These are phyloP conservation scores for Heteronetta atricapilla DNA, from an alignment of 2,113 vertebrate genomes.

Conservation along the genomic window DNA sequence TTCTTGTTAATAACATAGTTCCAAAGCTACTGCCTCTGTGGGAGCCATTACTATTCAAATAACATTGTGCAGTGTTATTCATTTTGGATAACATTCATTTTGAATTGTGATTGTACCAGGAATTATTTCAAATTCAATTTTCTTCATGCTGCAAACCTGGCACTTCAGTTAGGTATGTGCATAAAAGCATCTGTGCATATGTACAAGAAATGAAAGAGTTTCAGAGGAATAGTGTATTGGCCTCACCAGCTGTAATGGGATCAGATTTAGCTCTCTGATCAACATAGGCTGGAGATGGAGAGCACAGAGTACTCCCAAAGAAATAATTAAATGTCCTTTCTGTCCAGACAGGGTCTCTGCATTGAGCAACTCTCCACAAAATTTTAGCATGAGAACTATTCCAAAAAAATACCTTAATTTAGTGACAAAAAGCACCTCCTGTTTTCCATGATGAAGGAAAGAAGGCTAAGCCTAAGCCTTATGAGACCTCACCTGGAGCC, in stretches of 20 bases:
- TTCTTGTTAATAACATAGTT: conserved; percentile 31
- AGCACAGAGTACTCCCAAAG: neutral
- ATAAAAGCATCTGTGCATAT: neutral
- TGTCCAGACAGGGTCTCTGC: neutral
- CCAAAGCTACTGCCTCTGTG: conserved; percentile 28
- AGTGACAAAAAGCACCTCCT: neutral
- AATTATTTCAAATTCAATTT: conserved; percentile 49
- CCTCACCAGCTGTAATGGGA: neutral
- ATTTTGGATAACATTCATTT: conserved; percentile 19
- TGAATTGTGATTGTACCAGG: neutral
- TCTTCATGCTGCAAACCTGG: neutral
- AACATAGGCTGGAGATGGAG: neutral
- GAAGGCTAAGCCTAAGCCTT: neutral
- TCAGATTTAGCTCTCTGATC: neutral
- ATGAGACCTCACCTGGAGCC: too few species aligned
- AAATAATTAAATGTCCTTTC: neutral
- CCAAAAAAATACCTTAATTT: neutral
- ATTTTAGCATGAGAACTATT: neutral
- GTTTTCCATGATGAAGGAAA: neutral
- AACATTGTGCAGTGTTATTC: conserved; percentile 1
- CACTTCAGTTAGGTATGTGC: neutral
- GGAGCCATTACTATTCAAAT: conserved; percentile 43
- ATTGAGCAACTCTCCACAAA: neutral
- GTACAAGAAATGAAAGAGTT: neutral
- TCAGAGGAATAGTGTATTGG: neutral